These are phyloP conservation scores for Linnaemya tessellans DNA, from an alignment of 2,888 invertebrate species.

Conservation along the genomic window DNA sequence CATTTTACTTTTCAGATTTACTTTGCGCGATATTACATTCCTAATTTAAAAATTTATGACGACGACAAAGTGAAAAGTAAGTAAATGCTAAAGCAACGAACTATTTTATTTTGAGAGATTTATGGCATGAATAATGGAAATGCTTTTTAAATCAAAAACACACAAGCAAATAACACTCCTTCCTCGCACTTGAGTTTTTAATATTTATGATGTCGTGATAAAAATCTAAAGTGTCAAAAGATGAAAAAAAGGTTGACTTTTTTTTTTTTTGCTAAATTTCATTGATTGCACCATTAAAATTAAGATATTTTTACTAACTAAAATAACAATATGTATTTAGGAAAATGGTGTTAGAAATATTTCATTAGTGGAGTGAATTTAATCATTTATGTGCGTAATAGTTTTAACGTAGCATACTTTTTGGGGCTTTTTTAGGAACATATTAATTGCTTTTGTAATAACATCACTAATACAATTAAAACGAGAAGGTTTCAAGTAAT, in stretches of 20 bases:
- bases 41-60: constrained; percentile 61
- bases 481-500: too few relatives aligned
- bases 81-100: constrained; percentile 18
- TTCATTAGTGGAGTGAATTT: not conserved
- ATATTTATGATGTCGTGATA: constrained; percentile 51
- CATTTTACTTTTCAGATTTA: constrained; percentile 6
- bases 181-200: constrained; percentile 14
- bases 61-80: constrained; percentile 54
- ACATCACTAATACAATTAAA: too few relatives aligned
- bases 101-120: constrained; percentile 37
- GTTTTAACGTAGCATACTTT: not conserved
- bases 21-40: constrained; percentile 35
- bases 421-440: not conserved
- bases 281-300: constrained; percentile 8
- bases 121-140: constrained; percentile 53
- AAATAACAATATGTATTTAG: not conserved
- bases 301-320: not conserved
- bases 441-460: too few relatives aligned
- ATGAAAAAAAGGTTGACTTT: constrained; percentile 1
- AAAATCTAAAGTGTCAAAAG: constrained; percentile 40
- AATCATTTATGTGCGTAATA: not conserved
- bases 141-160: constrained; percentile 7
- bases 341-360: not conserved
- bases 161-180: not conserved
- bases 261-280: constrained; percentile 10